Evolutionary conservation across 2,888 invertebrate genomes (phyloP).

Genomic region (Gastrophysa polygoni): DNA sequence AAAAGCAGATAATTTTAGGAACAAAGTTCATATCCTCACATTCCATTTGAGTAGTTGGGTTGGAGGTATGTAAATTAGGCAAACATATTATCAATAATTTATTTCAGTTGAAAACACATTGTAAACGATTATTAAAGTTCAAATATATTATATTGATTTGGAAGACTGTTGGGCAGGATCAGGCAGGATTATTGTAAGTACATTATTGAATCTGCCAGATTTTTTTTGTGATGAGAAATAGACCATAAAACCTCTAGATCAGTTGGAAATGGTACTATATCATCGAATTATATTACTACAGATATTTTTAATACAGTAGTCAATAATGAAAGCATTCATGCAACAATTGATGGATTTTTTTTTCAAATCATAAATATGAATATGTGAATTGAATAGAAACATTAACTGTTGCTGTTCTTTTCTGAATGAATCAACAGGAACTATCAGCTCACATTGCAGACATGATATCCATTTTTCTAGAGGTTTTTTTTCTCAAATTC

Average conservation of each 20-base stretch:
- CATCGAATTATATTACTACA: no score
- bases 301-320: no score
- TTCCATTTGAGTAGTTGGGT: constrained; percentile 18
- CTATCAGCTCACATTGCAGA: no score
- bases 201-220: constrained; percentile 31
- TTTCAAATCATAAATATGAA: no score
- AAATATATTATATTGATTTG: constrained; percentile 33
- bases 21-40: constrained; percentile 12
- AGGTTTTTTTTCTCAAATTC: no score
- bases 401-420: no score
- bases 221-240: constrained; percentile 17
- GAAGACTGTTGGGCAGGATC: constrained; percentile 52
- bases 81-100: constrained; percentile 24
- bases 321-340: no score
- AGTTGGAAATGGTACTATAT: no score
- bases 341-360: no score
- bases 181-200: constrained; percentile 34
- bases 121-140: constrained; percentile 25
- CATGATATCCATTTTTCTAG: no score
- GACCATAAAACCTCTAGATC: neutral
- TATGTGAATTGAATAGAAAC: no score
- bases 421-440: no score
- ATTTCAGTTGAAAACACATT: constrained; percentile 19
- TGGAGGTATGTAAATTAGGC: constrained; percentile 11
- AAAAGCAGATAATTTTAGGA: neutral